phyloP scores from a whole-genome alignment of 2,113 vertebrate genomes.

The Apodemus speciosus region DNA sequence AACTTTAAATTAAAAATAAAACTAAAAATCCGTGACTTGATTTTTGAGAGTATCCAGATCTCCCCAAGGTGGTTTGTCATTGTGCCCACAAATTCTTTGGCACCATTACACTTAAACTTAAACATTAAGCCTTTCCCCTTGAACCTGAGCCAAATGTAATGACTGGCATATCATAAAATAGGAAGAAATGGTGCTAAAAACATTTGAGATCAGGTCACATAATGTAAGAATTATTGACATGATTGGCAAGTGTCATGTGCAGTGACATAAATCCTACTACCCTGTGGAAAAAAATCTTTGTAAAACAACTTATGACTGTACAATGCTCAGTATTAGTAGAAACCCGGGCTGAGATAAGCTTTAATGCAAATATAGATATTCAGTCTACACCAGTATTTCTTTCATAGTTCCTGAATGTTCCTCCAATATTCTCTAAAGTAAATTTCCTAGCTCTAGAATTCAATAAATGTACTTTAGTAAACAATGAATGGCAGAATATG shows the following conservation, averaged over 20 bases:
- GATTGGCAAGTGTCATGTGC: not conserved
- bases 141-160: not conserved
- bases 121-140: not conserved
- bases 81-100: not conserved
- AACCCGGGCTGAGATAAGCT: not conserved
- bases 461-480: not conserved
- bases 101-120: not conserved
- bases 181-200: not conserved
- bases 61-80: not conserved
- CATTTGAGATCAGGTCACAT: not conserved
- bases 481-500: not conserved
- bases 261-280: not conserved
- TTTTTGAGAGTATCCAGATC: not conserved
- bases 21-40: not conserved
- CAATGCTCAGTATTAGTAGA: not conserved
- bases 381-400: not conserved
- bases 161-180: not conserved
- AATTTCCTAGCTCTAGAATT: not conserved
- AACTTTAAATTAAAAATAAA: not conserved
- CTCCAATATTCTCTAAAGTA: not conserved
- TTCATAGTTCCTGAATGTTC: not conserved
- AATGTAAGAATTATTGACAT: not conserved
- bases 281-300: not conserved
- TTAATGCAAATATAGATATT: not conserved
- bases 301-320: not conserved